Percentiles rank a stretch among this genome's conserved stretches.
phyloP scores from a whole-genome alignment of 2,113 vertebrate species.

The Rafetus swinhoei region DNA sequence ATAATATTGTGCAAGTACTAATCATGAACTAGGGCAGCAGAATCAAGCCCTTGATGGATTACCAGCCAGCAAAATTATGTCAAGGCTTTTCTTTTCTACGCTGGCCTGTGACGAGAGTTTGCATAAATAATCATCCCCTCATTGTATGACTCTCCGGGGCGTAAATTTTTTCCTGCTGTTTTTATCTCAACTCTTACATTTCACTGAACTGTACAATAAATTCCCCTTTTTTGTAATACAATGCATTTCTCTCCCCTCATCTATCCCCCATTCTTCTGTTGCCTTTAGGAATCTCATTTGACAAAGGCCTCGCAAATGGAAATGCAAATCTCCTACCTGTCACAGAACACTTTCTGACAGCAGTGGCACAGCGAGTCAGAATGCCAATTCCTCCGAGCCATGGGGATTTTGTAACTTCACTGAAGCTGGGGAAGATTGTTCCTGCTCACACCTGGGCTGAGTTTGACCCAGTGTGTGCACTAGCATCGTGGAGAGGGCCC shows the following conservation, averaged over 20 bases:
- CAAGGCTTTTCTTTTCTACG: constrained; percentile 27
- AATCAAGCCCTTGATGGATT: constrained; percentile 7
- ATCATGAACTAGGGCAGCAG: constrained; percentile 7
- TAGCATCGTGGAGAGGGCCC: constrained; percentile 27
- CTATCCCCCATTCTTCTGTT: constrained; percentile 57
- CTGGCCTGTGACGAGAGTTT: not conserved
- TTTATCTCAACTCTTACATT: constrained; percentile 60
- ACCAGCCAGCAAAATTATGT: constrained; percentile 19
- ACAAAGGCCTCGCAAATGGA: constrained; percentile 75
- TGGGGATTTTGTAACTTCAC: constrained; percentile 5
- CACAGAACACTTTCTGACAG: constrained; percentile 49
- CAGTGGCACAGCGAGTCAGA: constrained; percentile 55
- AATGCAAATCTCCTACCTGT: constrained; percentile 80
- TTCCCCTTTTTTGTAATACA: constrained; percentile 46
- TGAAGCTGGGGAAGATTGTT: not conserved
- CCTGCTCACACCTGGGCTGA: not conserved
- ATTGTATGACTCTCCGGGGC: not conserved
- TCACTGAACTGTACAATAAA: constrained; percentile 15
- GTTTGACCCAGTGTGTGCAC: constrained; percentile 23
- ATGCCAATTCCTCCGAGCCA: constrained; percentile 28
- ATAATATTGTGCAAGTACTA: not conserved
- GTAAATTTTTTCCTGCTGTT: constrained; percentile 4
- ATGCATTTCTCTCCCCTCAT: constrained; percentile 21
- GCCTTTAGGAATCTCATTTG: constrained; percentile 68
- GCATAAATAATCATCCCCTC: constrained; percentile 21